Conservation (phyloP, 2,113 vertebrate genomes). For the Aptenodytes patagonicus region DNA sequence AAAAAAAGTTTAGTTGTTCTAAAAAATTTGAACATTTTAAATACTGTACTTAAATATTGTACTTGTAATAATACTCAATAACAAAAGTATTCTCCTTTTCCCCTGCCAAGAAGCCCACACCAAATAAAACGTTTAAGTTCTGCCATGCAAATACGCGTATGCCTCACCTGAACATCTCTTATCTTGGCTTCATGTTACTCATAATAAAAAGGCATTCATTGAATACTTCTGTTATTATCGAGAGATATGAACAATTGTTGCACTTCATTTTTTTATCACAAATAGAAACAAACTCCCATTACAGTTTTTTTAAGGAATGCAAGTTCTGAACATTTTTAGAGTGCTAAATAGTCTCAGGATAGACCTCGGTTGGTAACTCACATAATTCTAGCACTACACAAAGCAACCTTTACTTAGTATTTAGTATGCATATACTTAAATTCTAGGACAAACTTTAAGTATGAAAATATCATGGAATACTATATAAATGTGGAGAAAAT, state of each 20-base stretch:
- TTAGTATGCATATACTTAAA: not conserved
- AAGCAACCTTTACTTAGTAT: not conserved
- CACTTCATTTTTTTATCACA: not conserved
- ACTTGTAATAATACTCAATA: not conserved
- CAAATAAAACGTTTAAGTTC: not conserved
- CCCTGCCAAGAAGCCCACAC: accelerated
- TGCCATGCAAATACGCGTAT: not conserved
- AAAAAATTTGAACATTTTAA: not conserved
- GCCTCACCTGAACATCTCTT: not conserved
- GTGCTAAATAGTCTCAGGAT: not conserved
- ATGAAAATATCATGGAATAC: not conserved
- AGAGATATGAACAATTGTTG: not conserved
- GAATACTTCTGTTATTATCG: not conserved
- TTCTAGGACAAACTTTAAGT: not conserved
- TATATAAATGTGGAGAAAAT: not conserved
- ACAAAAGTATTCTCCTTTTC: not conserved
- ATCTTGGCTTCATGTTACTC: not conserved
- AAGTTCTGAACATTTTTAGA: not conserved
- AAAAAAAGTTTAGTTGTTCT: not conserved
- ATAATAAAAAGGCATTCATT: not conserved
- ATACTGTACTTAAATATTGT: not conserved
- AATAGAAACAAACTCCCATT: not conserved
- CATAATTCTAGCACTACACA: not conserved
- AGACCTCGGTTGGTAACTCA: not conserved
- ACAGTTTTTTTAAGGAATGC: not conserved